Base-by-base conservation (phyloP, 2,888 invertebrate species). In the Dyspetes luteomarginatus region DNA sequence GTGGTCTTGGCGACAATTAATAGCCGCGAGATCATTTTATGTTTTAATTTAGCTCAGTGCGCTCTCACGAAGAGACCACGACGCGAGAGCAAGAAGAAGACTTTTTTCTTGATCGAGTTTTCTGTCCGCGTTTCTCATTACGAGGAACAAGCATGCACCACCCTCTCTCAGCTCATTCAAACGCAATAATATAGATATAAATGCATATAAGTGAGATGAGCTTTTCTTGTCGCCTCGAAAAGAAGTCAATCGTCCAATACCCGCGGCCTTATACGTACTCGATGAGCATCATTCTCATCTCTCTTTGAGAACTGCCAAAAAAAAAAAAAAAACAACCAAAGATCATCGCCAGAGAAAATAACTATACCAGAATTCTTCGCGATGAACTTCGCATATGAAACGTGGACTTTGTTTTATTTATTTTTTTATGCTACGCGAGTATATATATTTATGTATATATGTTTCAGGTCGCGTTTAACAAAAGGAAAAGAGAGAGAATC, bases 21-120 rank as follows among this genome's bases (percentile, higher is more conserved):
- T 88, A 88, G 84, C 85, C 85, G 84, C 87, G 87, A 88, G 86
- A 89, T 88, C 86, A 85, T 88, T 89, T 89, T 88, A 89, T 89
- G 89, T 87, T 89, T 89, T 89, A 89, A 89, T 89, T 87, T 84
- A 65, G 72, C 45, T 55, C 17, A 17, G 52, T 55, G 76, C 73
- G 15, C 19, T 48, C 48, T 48, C 48, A 4, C 17, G 7, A 62
- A 7, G 50, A 62, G 62, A 72, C 7, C 7, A 22, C 5, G n/a
- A 12, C n/a, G 55, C 15, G 30, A 52, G 15, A 36, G 5, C 17
- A 7, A 50, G 15, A 22, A 26, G 56, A 15, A 15, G 56, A 1
- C 3, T 12, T 3, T 12, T 9, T 17, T 17, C 12, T 43, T 15
- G 56, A 56, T 19, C n/a, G 45, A 30, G 28, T 48, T 9, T 15